Percentiles rank a stretch among this genome's conserved stretches.
These are phyloP conservation scores for Dryobotodes eremita DNA, from an alignment of 2,888 invertebrate species.

Conservation along the genomic window DNA sequence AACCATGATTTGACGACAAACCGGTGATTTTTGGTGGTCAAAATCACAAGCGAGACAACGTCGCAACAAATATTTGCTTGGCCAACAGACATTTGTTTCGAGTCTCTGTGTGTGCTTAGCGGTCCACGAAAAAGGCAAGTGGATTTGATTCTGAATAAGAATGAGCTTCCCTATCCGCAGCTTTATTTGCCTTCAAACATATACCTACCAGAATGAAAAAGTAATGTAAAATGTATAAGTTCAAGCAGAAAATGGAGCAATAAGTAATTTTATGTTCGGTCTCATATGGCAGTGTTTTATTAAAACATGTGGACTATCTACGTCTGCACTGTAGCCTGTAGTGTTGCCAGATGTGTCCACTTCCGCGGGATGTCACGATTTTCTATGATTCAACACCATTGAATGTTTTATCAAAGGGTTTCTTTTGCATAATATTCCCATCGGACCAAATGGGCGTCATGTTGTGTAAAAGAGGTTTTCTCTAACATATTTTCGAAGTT, in stretches of 20 bases:
- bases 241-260: conserved; percentile 51
- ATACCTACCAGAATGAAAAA: conserved; percentile 40
- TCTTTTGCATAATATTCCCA: conserved; percentile 64
- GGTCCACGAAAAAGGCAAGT: conserved; percentile 45
- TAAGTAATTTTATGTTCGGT: conserved; percentile 55
- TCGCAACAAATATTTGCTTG: conserved; percentile 43
- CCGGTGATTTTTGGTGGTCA: conserved; percentile 2
- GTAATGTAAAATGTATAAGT: conserved; percentile 51
- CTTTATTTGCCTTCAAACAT: conserved; percentile 47
- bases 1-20: conserved; percentile 6
- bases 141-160: conserved; percentile 52
- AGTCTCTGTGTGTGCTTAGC: conserved; percentile 35
- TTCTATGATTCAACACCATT: conserved; percentile 67
- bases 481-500: conserved; percentile 52
- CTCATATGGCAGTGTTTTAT: conserved; percentile 67
- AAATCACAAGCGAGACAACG: conserved; percentile 16
- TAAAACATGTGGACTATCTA: conserved; percentile 60
- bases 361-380: conserved; percentile 65
- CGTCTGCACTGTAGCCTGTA: conserved; percentile 45
- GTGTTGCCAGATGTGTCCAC: conserved; percentile 60
- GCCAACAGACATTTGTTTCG: conserved; percentile 47
- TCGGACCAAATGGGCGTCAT: conserved; percentile 39
- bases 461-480: conserved; percentile 37
- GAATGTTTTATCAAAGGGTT: conserved; percentile 59
- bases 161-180: conserved; percentile 44